Conservation (phyloP, 1,140 invertebrate species). For the Lineus longissimus region DNA sequence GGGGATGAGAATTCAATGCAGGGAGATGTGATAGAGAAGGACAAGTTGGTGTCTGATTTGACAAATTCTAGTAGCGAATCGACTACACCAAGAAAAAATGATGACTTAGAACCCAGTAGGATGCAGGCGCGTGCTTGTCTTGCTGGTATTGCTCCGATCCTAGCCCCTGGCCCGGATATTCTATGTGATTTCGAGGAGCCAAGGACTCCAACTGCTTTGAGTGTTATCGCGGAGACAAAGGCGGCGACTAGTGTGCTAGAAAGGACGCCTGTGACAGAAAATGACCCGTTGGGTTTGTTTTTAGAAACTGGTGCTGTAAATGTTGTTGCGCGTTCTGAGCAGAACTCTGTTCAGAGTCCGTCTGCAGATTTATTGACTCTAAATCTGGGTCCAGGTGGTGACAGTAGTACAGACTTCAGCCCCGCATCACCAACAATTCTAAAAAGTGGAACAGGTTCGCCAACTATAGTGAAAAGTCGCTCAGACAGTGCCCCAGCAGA, state of each 20-base stretch:
- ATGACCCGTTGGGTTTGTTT: slow-evolving; percentile 84
- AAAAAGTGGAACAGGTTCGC: slow-evolving; percentile 5
- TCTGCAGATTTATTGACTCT: no score
- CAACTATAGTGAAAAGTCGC: no score
- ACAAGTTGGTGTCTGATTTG: neutral
- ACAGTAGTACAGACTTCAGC: no score
- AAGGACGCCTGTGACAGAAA: slow-evolving; percentile 78
- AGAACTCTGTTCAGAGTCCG: no score
- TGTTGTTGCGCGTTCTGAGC: slow-evolving; percentile 10
- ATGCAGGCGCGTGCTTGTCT: no score
- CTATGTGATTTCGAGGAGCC: slow-evolving; percentile 1
- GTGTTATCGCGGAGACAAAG: neutral
- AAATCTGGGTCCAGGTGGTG: no score
- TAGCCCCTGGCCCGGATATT: no score
- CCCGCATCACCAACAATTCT: slow-evolving; percentile 9
- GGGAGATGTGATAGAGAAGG: no score
- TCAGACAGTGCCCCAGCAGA: no score
- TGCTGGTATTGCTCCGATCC: no score
- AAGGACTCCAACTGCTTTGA: slow-evolving; percentile 6
- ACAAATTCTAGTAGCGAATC: neutral
- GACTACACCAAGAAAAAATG: neutral
- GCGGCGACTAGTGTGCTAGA: neutral
- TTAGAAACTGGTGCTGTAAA: slow-evolving; percentile 17
- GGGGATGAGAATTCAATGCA: neutral
- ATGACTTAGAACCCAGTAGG: no score